Conservation (phyloP, 2,888 invertebrate species). For the Prionchulus punctatus region DNA sequence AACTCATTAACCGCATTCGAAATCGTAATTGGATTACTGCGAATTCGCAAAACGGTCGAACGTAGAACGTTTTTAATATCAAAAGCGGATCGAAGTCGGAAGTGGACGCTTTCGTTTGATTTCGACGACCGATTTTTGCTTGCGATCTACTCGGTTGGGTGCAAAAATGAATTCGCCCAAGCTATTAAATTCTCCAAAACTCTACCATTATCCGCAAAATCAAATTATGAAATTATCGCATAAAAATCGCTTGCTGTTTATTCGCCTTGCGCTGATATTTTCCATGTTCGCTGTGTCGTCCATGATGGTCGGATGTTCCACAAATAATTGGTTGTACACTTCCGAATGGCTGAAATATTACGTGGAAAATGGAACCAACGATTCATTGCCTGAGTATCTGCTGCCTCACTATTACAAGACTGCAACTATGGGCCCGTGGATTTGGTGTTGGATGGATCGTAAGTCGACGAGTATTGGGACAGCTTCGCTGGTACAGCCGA, state of each 20-base stretch:
- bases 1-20: too few relatives aligned
- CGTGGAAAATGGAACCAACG: constrained; percentile 8
- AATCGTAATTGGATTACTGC: too few relatives aligned
- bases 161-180: too few relatives aligned
- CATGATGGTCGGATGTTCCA: constrained; percentile 9
- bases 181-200: too few relatives aligned
- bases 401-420: constrained; percentile 21
- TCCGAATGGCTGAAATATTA: constrained; percentile 29
- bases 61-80: too few relatives aligned
- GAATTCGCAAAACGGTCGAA: too few relatives aligned
- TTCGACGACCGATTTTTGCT: too few relatives aligned
- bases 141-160: too few relatives aligned
- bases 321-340: constrained; percentile 30
- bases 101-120: too few relatives aligned
- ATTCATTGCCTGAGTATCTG: constrained; percentile 13
- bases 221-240: not conserved
- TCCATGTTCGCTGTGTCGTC: not conserved
- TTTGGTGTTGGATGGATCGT: constrained; percentile 29
- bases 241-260: not conserved
- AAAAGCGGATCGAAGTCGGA: too few relatives aligned
- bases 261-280: not conserved
- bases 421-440: constrained; percentile 30
- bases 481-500: too few relatives aligned
- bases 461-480: constrained; percentile 14
- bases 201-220: too few relatives aligned